Evolutionary conservation across 2,888 invertebrate genomes (phyloP).

Genomic region (Synergus japonicus): DNA sequence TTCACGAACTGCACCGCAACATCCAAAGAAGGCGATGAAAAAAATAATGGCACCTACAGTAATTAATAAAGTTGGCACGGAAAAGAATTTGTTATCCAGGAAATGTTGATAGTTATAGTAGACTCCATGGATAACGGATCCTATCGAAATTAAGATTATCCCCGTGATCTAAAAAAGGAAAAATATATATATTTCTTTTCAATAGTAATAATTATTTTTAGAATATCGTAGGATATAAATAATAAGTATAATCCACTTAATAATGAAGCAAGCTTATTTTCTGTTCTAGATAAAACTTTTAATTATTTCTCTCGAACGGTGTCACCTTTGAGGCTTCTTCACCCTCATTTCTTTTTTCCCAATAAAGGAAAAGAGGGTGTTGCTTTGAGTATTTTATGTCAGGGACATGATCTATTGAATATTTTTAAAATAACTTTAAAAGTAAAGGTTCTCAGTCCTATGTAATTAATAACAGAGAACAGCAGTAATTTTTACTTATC

Average conservation of each 20-base stretch:
- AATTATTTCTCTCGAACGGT: not conserved
- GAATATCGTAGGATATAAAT: too few relatives aligned
- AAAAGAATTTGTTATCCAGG: slow-evolving; percentile 84
- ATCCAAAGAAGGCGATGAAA: slow-evolving; percentile 90
- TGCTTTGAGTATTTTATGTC: slow-evolving; percentile 1
- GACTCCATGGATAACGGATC: slow-evolving; percentile 84
- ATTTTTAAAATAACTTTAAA: not conserved
- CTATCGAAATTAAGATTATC: slow-evolving; percentile 86
- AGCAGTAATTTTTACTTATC: not conserved
- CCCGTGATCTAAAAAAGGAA: slow-evolving; percentile 85
- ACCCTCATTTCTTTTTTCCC: slow-evolving; percentile 17
- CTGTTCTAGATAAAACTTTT: slow-evolving; percentile 18
- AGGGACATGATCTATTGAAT: not conserved
- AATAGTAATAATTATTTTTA: too few relatives aligned
- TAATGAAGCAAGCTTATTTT: not conserved
- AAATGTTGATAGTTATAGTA: slow-evolving; percentile 84
- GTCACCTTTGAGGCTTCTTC: slow-evolving; percentile 30
- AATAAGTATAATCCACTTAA: not conserved
- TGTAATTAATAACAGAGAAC: not conserved
- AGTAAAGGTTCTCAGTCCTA: not conserved
- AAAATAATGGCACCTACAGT: slow-evolving; percentile 83
- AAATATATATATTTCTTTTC: not conserved
- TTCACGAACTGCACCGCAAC: slow-evolving; percentile 92
- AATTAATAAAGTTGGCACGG: slow-evolving; percentile 84
- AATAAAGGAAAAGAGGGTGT: not conserved